Conservation (phyloP, 2,888 invertebrate genomes). For the Anticlea derivata region DNA sequence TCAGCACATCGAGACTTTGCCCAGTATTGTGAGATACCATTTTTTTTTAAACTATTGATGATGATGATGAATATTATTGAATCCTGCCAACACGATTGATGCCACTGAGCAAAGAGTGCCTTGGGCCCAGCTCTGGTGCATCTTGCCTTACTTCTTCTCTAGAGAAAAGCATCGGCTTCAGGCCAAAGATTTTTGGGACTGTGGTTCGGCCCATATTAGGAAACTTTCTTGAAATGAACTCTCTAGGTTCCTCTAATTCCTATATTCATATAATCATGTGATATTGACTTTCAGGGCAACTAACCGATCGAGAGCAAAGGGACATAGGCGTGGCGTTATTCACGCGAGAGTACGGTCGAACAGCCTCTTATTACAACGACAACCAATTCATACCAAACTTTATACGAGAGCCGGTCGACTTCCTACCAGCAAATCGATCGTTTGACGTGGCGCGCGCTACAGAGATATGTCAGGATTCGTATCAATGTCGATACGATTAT, state of each 20-base stretch:
- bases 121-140: no score
- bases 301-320: constrained; percentile 90
- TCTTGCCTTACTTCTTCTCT: no score
- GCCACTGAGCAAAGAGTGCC: no score
- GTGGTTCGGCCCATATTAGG: no score
- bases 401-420: constrained; percentile 86
- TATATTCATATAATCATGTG: no score
- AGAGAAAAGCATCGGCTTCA: no score
- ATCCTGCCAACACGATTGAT: no score
- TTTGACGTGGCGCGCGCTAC: constrained; percentile 86
- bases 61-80: no score
- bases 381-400: constrained; percentile 90
- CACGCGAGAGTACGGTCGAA: constrained; percentile 89
- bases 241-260: no score
- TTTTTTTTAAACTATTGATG: constrained; percentile 2
- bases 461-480: constrained; percentile 90
- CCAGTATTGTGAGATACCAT: constrained; percentile 85
- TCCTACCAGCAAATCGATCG: constrained; percentile 89
- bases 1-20: constrained; percentile 91
- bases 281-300: constrained; percentile 84
- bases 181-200: no score
- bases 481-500: constrained; percentile 95
- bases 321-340: constrained; percentile 91
- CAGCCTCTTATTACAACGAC: constrained; percentile 92
- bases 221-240: no score